phyloP scores from a whole-genome alignment of 1,140 invertebrate species.

The Platorchestia sp. region DNA sequence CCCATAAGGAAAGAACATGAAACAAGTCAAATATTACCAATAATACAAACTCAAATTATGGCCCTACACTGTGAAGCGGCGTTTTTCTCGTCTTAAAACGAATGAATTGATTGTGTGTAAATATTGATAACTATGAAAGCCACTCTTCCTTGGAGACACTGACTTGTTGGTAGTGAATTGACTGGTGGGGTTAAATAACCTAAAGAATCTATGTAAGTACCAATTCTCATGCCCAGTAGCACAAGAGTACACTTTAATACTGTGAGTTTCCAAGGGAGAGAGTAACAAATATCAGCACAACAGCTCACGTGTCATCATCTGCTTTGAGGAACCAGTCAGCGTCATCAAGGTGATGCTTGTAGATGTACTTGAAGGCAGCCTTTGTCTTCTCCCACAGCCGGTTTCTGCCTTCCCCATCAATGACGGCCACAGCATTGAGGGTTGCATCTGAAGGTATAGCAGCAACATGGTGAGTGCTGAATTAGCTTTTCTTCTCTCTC shows the following conservation, averaged over 20 bases:
- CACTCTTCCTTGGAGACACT: too few species aligned
- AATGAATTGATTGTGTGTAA: too few species aligned
- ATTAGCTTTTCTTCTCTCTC: background rate
- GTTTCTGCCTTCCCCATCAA: conserved; percentile 87
- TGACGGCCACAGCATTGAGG: conserved; percentile 72
- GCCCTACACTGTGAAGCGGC: too few species aligned
- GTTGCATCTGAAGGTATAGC: conserved; percentile 69
- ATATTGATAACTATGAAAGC: too few species aligned
- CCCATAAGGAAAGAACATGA: too few species aligned
- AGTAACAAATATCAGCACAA: background rate
- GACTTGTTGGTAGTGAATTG: too few species aligned
- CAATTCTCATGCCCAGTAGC: background rate
- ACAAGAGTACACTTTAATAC: background rate
- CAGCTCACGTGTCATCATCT: conserved; percentile 91
- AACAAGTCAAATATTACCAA: too few species aligned
- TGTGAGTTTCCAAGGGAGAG: background rate
- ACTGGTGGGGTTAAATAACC: too few species aligned
- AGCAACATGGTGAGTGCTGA: background rate
- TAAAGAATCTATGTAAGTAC: background rate
- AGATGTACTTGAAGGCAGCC: conserved; percentile 90
- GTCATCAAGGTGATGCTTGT: conserved; percentile 84
- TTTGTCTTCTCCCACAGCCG: conserved; percentile 97
- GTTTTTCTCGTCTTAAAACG: too few species aligned
- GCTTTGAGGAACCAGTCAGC: conserved; percentile 96
- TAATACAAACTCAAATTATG: too few species aligned